Conservation (phyloP, 2,113 vertebrate genomes). For the Aspiorhynchus laticeps region DNA sequence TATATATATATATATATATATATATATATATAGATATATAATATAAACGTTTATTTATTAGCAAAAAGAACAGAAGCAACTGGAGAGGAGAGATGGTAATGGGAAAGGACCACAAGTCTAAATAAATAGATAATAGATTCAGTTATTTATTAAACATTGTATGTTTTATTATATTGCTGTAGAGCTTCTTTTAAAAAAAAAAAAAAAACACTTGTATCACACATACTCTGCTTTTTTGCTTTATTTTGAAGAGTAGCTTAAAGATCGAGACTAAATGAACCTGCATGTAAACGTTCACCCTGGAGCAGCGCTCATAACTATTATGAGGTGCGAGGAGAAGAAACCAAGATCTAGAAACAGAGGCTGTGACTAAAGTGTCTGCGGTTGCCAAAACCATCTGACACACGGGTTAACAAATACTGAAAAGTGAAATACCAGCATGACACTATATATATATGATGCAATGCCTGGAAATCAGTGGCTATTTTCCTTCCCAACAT, state of each 20-base stretch:
- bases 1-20: too few species aligned
- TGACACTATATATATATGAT: slow-evolving; percentile 54
- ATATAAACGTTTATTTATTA: too few species aligned
- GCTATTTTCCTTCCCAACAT: not conserved
- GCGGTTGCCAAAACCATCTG: slow-evolving; percentile 14
- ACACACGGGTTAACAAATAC: slow-evolving; percentile 11
- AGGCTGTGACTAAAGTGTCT: not conserved
- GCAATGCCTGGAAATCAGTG: slow-evolving; percentile 52
- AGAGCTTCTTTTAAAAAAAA: not conserved
- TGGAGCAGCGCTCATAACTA: not conserved
- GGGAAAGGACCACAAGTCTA: too few species aligned
- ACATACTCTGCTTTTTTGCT: not conserved
- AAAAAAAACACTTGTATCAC: not conserved
- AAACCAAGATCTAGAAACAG: not conserved
- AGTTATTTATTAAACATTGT: too few species aligned
- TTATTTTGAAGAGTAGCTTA: not conserved
- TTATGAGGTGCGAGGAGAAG: slow-evolving; percentile 29
- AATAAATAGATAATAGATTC: too few species aligned
- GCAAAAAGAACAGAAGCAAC: too few species aligned
- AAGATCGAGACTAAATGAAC: not conserved
- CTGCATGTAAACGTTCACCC: not conserved
- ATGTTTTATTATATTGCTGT: not conserved
- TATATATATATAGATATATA: too few species aligned
- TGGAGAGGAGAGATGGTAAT: too few species aligned
- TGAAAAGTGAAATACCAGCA: slow-evolving; percentile 56